A percentile compares a stretch with the other conserved stretches of the same genome.
Conservation (phyloP, 2,888 invertebrate genomes). For the Matsumyia berberina region DNA sequence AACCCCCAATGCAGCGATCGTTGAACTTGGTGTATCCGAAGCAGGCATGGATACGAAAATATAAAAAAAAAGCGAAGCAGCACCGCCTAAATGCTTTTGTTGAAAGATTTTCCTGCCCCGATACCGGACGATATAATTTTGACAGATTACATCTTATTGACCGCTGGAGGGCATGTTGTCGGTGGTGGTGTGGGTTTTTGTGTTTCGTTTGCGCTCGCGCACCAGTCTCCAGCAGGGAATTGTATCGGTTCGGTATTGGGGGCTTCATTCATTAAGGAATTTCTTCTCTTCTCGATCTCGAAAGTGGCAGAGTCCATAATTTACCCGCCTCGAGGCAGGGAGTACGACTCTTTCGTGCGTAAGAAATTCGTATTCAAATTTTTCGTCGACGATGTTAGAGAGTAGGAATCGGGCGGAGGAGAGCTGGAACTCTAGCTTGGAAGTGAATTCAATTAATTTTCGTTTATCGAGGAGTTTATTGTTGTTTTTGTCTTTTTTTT, state of each 20-base stretch:
- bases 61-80: conserved; percentile 45
- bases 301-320: conserved; percentile 54
- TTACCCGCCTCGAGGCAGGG: conserved; percentile 59
- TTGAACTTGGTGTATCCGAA: conserved; percentile 51
- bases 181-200: conserved; percentile 38
- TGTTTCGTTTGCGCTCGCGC: conserved; percentile 13
- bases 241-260: conserved; percentile 44
- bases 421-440: conserved; percentile 62
- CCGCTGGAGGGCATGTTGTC: conserved; percentile 79
- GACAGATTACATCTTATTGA: conserved; percentile 83
- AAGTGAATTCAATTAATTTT: conserved; percentile 63
- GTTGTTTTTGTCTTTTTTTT: neutral
- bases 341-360: conserved; percentile 63
- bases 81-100: conserved; percentile 71
- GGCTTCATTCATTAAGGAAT: conserved; percentile 58
- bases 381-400: conserved; percentile 11
- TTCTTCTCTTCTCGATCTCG: conserved; percentile 1
- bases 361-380: conserved; percentile 69
- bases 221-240: conserved; percentile 54
- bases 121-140: conserved; percentile 80
- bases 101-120: conserved; percentile 76
- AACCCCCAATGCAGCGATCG: conserved; percentile 56
- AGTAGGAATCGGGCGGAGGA: conserved; percentile 16
- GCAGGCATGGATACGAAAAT: conserved; percentile 21
- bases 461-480: conserved; percentile 45